phyloP scores from a whole-genome alignment of 2,113 vertebrate species.

The Cottus gobio region DNA sequence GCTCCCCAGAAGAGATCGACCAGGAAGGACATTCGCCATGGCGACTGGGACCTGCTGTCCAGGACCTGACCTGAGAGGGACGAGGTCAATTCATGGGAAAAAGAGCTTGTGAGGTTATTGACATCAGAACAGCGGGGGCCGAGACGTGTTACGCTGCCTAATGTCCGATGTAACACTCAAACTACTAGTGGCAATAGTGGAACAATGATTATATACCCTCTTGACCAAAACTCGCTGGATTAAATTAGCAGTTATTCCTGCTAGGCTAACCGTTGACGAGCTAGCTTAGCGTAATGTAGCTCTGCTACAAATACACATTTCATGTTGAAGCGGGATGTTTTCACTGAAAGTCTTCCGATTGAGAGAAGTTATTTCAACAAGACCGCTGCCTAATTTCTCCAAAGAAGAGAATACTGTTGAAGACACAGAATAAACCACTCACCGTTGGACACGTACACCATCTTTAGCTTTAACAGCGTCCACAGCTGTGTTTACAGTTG shows the following conservation, averaged over 20 bases:
- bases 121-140: not conserved
- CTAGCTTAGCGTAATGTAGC: not conserved
- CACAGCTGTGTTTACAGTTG: slow-evolving; percentile 63
- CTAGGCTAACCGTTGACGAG: slow-evolving; percentile 16
- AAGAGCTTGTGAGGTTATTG: not conserved
- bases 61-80: slow-evolving; percentile 89
- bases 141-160: not conserved
- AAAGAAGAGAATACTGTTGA: not conserved
- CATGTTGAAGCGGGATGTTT: not conserved
- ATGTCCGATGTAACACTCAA: not conserved
- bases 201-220: rapidly evolving
- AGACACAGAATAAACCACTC: slow-evolving; percentile 59
- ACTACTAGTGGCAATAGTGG: not conserved
- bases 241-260: not conserved
- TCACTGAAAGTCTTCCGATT: not conserved
- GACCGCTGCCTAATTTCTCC: rapidly evolving
- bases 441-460: slow-evolving; percentile 98
- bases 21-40: slow-evolving; percentile 92
- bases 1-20: slow-evolving; percentile 94
- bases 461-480: slow-evolving; percentile 47
- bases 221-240: not conserved
- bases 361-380: not conserved
- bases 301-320: not conserved
- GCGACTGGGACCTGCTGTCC: slow-evolving; percentile 89
- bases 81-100: too few species aligned